phyloP scores from a whole-genome alignment of 2,113 vertebrate species.

The Rhegmatorhina hoffmannsi region DNA sequence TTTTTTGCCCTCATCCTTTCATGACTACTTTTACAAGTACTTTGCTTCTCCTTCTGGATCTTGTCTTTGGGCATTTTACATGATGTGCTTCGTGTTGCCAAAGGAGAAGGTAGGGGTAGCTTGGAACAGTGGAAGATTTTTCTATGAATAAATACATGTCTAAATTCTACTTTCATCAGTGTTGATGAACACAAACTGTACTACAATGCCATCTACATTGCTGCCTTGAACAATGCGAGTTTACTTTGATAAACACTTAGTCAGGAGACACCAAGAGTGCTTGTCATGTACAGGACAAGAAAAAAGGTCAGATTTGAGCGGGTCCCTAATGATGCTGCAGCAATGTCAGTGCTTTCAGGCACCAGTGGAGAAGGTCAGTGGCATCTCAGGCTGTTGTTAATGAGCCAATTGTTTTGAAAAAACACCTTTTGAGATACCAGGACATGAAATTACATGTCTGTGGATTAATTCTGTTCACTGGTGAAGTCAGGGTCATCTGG shows the following conservation, averaged over 20 bases:
- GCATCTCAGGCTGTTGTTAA: neutral
- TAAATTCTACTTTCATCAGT: neutral
- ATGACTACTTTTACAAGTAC: neutral
- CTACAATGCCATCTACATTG: neutral
- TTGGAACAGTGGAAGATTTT: neutral
- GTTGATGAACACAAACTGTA: neutral
- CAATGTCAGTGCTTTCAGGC: neutral
- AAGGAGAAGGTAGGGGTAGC: neutral
- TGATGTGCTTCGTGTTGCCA: neutral
- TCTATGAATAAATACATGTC: neutral
- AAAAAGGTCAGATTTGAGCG: neutral
- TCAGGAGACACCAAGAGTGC: neutral
- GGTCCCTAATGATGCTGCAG: neutral
- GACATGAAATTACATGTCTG: neutral
- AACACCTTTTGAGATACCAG: neutral
- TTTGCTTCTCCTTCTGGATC: neutral
- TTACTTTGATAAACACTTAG: neutral
- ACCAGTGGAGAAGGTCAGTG: neutral
- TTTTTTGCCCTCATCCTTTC: neutral
- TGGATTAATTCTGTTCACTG: neutral
- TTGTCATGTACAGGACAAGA: neutral
- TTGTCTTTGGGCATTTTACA: neutral
- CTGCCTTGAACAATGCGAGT: neutral
- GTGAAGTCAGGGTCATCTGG: neutral
- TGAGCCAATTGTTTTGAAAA: neutral